Evolutionary conservation across 1,140 invertebrate genomes (phyloP).

Genomic region (Zaprionus taronus): DNA sequence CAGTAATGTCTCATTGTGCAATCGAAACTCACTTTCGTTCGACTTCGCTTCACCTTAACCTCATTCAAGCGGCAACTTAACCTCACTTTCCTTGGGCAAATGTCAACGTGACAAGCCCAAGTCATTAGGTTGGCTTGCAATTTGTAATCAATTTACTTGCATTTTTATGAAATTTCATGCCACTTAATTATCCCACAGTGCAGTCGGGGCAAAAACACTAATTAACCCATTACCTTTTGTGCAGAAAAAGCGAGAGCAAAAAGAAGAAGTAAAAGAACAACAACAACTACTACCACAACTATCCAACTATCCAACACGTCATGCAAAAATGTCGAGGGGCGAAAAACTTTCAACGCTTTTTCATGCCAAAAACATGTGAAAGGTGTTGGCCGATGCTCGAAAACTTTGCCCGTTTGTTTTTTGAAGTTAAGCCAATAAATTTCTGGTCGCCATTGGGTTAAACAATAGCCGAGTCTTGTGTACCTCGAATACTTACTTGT

Average conservation of each 20-base stretch:
- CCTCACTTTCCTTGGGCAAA: slow-evolving; percentile 13
- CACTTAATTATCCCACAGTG: slow-evolving; percentile 69
- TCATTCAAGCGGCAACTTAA: slow-evolving; percentile 23
- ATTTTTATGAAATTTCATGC: slow-evolving; percentile 56
- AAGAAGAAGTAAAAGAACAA: not conserved
- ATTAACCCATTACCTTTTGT: slow-evolving; percentile 74
- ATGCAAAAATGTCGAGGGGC: slow-evolving; percentile 52
- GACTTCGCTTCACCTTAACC: slow-evolving; percentile 20
- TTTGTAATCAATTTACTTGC: slow-evolving; percentile 57
- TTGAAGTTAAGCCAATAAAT: slow-evolving; percentile 74
- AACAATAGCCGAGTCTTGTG: slow-evolving; percentile 48
- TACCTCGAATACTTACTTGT: not conserved
- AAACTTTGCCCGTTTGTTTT: slow-evolving; percentile 57
- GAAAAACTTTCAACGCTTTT: slow-evolving; percentile 61
- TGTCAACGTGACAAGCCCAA: slow-evolving; percentile 14
- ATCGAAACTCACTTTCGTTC: slow-evolving; percentile 16
- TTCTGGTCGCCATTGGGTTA: slow-evolving; percentile 54
- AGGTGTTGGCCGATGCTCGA: slow-evolving; percentile 65
- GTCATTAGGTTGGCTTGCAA: slow-evolving; percentile 33
- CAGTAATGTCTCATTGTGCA: not conserved
- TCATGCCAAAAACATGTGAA: slow-evolving; percentile 74
- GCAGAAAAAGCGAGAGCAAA: slow-evolving; percentile 6
- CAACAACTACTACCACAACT: slow-evolving; percentile 18
- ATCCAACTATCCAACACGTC: slow-evolving; percentile 57
- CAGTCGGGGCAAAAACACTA: slow-evolving; percentile 43